Conservation (phyloP, 2,113 vertebrate species). For the Pluvianellus socialis region DNA sequence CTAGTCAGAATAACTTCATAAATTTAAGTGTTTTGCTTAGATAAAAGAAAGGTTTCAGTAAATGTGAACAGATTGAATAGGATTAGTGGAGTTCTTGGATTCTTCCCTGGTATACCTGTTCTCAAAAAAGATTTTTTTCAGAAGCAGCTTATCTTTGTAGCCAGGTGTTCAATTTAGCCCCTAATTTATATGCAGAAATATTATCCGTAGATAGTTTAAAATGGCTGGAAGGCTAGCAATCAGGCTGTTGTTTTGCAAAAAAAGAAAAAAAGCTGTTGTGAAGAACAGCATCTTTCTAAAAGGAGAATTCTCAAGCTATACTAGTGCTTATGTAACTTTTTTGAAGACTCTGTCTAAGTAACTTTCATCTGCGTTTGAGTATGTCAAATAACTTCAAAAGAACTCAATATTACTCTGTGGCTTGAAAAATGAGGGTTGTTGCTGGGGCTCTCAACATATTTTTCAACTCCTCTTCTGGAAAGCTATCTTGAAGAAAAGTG, state of each 20-base stretch:
- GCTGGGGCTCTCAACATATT: not conserved
- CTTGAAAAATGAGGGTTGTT: not conserved
- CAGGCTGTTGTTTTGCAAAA: not conserved
- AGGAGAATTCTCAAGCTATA: not conserved
- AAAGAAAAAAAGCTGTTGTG: not conserved
- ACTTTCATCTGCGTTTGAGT: not conserved
- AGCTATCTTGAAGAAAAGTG: conserved; percentile 14
- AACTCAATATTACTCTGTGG: not conserved
- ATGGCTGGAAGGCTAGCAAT: not conserved
- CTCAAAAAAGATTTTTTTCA: not conserved
- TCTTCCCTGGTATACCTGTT: not conserved
- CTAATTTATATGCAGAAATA: not conserved
- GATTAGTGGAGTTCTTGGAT: not conserved
- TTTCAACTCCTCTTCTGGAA: conserved; percentile 8
- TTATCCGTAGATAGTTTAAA: not conserved
- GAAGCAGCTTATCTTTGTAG: not conserved
- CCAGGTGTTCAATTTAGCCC: not conserved
- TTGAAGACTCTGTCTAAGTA: not conserved
- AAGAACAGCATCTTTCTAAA: not conserved
- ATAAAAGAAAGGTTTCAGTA: not conserved
- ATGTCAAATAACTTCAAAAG: not conserved
- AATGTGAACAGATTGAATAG: not conserved
- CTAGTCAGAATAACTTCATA: not conserved
- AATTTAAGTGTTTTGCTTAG: not conserved
- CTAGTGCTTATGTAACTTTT: not conserved